Percentiles rank a stretch among this genome's conserved stretches.
Evolutionary conservation across 2,888 invertebrate genomes (phyloP).

Genomic region (Euzophera pinguis): DNA sequence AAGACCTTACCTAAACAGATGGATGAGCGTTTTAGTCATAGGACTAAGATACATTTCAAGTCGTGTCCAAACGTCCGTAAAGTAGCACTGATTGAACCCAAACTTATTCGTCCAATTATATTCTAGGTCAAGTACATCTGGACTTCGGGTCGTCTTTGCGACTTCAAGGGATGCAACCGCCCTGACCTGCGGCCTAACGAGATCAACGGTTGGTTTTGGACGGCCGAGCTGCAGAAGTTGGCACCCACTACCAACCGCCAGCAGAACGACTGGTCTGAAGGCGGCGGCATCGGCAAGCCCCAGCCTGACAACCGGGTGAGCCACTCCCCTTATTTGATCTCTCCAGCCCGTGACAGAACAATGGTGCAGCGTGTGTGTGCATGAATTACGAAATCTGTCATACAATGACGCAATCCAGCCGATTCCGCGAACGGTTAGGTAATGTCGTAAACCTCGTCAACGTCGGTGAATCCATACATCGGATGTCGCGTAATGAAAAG

Average conservation of each 20-base stretch:
- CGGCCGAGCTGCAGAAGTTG: conserved; percentile 90
- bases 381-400: conserved; percentile 52
- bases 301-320: conserved; percentile 91
- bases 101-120: conserved; percentile 2
- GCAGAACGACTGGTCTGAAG: conserved; percentile 94
- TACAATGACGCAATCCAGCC: conserved; percentile 50
- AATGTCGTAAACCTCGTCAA: conserved; percentile 53
- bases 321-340: conserved; percentile 4
- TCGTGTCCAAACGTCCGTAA: no score
- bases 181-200: conserved; percentile 89
- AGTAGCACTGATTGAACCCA: no score
- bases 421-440: conserved; percentile 60
- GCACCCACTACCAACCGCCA: conserved; percentile 89
- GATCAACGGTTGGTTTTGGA: conserved; percentile 96
- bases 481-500: conserved; percentile 68
- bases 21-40: no score
- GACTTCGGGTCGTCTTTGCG: conserved; percentile 94
- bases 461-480: conserved; percentile 39
- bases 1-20: no score
- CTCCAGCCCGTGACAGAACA: conserved; percentile 8
- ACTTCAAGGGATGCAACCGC: conserved; percentile 94
- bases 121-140: conserved; percentile 91
- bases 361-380: conserved; percentile 17
- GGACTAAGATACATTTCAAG: no score
- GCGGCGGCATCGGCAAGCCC: conserved; percentile 90